Evolutionary conservation across 2,888 invertebrate genomes (phyloP).

Genomic region (Thera britannica): DNA sequence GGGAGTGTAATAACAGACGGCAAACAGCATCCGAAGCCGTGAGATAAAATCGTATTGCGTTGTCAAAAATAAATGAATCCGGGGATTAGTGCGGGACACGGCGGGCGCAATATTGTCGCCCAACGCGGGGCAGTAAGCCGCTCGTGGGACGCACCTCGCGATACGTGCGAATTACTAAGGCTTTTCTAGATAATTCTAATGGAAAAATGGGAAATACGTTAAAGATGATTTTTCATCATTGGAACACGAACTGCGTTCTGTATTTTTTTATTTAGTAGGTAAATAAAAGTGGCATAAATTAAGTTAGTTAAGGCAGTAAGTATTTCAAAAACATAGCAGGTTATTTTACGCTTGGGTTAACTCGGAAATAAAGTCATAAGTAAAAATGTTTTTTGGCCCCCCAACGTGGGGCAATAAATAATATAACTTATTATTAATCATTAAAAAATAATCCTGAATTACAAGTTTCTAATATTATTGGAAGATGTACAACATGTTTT

Average conservation of each 20-base stretch:
- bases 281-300: neutral
- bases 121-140: constrained; percentile 77
- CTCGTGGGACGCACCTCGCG: constrained; percentile 38
- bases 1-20: constrained; percentile 82
- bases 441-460: too few species aligned
- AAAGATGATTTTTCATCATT: neutral
- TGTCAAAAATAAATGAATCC: constrained; percentile 86
- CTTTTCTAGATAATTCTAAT: constrained; percentile 34
- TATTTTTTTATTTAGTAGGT: neutral
- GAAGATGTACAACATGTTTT: too few species aligned
- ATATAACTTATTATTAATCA: neutral
- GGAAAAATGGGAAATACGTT: constrained; percentile 6
- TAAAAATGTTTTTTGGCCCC: neutral
- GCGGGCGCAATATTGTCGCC: constrained; percentile 81
- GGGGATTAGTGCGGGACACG: constrained; percentile 81
- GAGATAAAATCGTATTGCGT: constrained; percentile 85
- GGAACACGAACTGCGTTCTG: neutral
- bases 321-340: neutral
- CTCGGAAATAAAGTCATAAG: neutral
- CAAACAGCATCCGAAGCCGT: constrained; percentile 84
- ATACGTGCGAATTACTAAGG: constrained; percentile 45
- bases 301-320: too few species aligned
- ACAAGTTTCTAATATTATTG: too few species aligned
- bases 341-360: neutral
- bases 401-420: neutral